These are phyloP conservation scores for Nephrotoma flavescens DNA, from an alignment of 2,888 invertebrate genomes.

Conservation along the genomic window DNA sequence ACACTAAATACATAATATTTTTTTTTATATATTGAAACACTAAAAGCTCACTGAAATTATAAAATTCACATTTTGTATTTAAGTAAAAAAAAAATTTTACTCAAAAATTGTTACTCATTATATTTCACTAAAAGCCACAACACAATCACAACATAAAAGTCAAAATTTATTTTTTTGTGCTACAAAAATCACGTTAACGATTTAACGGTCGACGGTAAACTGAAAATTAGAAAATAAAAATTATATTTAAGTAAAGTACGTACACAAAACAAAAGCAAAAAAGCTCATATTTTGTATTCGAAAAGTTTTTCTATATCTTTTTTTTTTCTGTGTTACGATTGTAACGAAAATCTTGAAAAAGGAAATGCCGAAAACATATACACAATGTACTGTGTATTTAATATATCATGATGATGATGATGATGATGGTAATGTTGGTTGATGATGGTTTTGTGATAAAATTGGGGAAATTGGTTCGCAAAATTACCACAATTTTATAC, in stretches of 20 bases:
- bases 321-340: not conserved
- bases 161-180: not conserved
- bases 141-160: not conserved
- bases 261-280: not conserved
- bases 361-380: not conserved
- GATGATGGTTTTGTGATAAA: not conserved
- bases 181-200: not conserved
- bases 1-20: not conserved
- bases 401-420: too few relatives aligned
- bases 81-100: not conserved
- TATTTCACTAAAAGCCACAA: not conserved
- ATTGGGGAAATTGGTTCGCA: not conserved
- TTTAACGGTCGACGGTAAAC: not conserved
- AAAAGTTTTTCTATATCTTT: too few relatives aligned
- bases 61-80: not conserved
- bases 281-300: not conserved
- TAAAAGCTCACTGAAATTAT: not conserved
- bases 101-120: not conserved
- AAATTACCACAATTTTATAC: not conserved
- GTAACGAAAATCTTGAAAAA: not conserved
- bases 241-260: not conserved
- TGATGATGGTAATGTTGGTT: not conserved
- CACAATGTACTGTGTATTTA: not conserved
- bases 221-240: not conserved
- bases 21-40: not conserved